Conservation (phyloP, 2,797 vertebrate species). For the Ptychobarbus kaznakovi region DNA sequence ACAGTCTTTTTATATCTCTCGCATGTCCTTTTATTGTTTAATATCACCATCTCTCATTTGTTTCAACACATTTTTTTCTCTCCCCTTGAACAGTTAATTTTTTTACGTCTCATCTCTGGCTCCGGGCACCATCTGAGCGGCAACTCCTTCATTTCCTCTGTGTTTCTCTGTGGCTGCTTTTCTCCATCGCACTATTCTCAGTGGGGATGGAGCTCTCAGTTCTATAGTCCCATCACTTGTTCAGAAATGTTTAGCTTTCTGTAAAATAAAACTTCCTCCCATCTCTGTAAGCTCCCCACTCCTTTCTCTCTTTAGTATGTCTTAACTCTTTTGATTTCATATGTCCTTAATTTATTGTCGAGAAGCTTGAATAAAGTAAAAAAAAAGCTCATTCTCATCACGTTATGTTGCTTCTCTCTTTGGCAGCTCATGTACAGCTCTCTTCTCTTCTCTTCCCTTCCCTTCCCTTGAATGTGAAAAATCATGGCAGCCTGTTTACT, state of each 20-base stretch:
- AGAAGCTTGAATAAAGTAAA: slow-evolving; percentile 79
- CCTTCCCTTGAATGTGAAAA: not conserved
- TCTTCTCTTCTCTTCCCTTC: not conserved
- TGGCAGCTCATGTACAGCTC: not conserved
- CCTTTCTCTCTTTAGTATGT: slow-evolving; percentile 67
- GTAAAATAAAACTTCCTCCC: slow-evolving; percentile 93
- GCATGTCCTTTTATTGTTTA: slow-evolving; percentile 49
- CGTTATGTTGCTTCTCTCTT: slow-evolving; percentile 60
- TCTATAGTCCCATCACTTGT: slow-evolving; percentile 76
- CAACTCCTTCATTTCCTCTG: slow-evolving; percentile 78
- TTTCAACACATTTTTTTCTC: slow-evolving; percentile 39
- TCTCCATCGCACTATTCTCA: slow-evolving; percentile 64
- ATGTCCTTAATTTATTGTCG: slow-evolving; percentile 73
- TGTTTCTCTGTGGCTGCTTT: slow-evolving; percentile 75
- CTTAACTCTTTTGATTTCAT: slow-evolving; percentile 65
- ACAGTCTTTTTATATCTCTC: slow-evolving; percentile 52
- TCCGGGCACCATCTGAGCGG: slow-evolving; percentile 79
- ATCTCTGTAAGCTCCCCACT: slow-evolving; percentile 69
- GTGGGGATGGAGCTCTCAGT: slow-evolving; percentile 70
- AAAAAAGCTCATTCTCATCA: slow-evolving; percentile 67
- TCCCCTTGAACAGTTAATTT: slow-evolving; percentile 87
- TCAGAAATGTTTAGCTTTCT: slow-evolving; percentile 83
- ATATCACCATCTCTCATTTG: slow-evolving; percentile 44
- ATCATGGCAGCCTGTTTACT: not conserved
- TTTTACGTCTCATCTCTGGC: slow-evolving; percentile 83